Base-by-base conservation (phyloP, 2,113 vertebrate genomes). In the Myodes glareolus region DNA sequence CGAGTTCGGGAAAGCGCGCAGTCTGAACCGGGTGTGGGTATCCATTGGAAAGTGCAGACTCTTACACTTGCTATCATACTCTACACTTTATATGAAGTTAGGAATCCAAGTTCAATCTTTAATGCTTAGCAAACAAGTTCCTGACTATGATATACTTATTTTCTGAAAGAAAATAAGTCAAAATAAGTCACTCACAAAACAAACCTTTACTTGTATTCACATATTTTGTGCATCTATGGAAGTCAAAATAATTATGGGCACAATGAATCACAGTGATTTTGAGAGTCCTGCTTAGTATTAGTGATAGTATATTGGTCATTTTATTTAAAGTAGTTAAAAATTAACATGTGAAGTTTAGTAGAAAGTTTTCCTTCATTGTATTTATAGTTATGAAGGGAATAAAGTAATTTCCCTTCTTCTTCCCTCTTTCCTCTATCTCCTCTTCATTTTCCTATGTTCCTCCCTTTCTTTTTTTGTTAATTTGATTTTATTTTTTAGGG, bases 391-490 rank as follows among this genome's bases (percentile, higher is more conserved):
- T 75, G 11, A 27, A 45, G 4, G 39, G 21, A 42, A 27, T 10
- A 75, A 75, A 45, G 23, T 13, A 27, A 75, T 27, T 75, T 75
- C 2, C 73, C 1, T 29, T 3, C 42, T 76, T 5, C 23, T 11
- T 25, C 12, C 13, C 11, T 76, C 36, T 76, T 12, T 76, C 42
- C 3, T 75, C 4, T 27, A 25, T 36, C 2, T n/a, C 23, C n/a
- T 75, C 21, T 39, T 73, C n/a, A 73, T 36, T 33, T 36, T 70
- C 16, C 23, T 45, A 13, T 6, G 11, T 76, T 76, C 42, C 29
- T 29, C 0, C 27, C 45, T 13, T 12, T 21, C 36, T 19, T n/a
- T n/a, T n/a, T n/a, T n/a, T n/a, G n/a, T n/a, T n/a, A n/a, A 31
- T 63, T 65, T 45, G 65, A 14, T 84, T 39, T 39, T 12, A 12